phyloP scores from a whole-genome alignment of 2,113 vertebrate species.

The Paramisgurnus dabryanus region DNA sequence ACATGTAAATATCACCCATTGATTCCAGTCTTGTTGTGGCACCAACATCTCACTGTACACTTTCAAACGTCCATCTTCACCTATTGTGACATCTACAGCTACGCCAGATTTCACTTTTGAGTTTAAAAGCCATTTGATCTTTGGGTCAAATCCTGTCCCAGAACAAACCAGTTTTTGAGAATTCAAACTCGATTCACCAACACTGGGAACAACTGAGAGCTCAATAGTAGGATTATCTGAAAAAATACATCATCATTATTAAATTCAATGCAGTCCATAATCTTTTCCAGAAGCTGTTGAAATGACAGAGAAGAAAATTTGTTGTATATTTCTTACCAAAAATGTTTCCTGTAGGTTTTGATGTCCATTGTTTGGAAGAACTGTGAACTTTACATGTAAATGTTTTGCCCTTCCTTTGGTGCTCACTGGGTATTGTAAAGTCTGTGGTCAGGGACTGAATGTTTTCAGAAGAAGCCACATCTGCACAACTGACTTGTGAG shows the following conservation, averaged over 20 bases:
- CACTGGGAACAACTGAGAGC: conserved; percentile 51
- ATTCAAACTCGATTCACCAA: neutral
- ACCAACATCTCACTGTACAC: conserved; percentile 61
- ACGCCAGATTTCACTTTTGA: neutral
- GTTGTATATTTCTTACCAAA: conserved; percentile 47
- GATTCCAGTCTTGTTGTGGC: conserved; percentile 60
- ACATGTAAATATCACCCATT: conserved; percentile 60
- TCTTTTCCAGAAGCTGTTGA: neutral
- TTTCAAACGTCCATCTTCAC: conserved; percentile 53
- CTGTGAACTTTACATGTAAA: conserved; percentile 49
- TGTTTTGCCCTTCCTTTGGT: neutral
- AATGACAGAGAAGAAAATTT: neutral
- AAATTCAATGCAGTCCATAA: neutral
- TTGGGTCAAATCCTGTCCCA: conserved; percentile 63
- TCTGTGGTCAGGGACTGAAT: conserved; percentile 43
- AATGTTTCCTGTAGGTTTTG: conserved; percentile 21
- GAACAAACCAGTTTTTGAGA: conserved; percentile 60
- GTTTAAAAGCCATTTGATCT: conserved; percentile 61
- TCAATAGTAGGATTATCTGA: conserved; percentile 62
- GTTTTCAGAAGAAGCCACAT: conserved; percentile 45
- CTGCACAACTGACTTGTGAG: conserved; percentile 29
- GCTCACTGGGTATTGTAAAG: conserved; percentile 31
- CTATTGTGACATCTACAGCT: conserved; percentile 37
- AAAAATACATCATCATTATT: neutral
- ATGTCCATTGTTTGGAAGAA: neutral